Evolutionary conservation across 2,113 vertebrate species (phyloP), one percentile per base, ranked within the genome.

Genomic region (Micronycteris hirsuta): DNA sequence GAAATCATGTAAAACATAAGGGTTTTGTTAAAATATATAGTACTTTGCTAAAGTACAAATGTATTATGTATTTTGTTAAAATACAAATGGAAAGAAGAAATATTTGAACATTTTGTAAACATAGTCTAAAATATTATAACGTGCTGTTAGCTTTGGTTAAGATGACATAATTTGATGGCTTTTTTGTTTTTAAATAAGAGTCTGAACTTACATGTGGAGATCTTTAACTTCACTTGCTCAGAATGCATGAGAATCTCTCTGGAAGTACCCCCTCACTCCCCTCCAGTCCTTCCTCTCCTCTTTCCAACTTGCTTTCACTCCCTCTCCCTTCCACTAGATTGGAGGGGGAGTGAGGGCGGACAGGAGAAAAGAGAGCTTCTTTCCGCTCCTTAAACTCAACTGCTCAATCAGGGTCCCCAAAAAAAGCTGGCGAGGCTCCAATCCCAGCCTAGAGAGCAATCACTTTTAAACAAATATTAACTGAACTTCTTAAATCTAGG

Each of bases 41-140:
- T 49, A 49, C 93, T 92, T 96, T 93, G 2, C 83, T 87, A 89
- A 93, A 91, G 86, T 38, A 77, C 26, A 67, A 63, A 63, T 63
- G 28, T 45, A 45, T 73, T 73, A 24, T 58, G 26, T 61, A 67
- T 47, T 33, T 76, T 77, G 31, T 77, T 49, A 52, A 77, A 77
- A 52, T 52, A 80, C 43, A 65, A 36, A 80, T 41, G 8, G n/a
- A 82, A 91, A 86, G 15, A 91, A 82, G 9, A 95, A 93, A 93
- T 68, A 93, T 43, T 77, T 87, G 11, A 12, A 43, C 70, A 31
- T 41, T 81, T 86, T 89, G 2, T 84, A 76, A 94, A 84, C 28
- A 65, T 92, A 84, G 49, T 88, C 41, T 94, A 86, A 96, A 88
- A 58, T 86, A 78, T 7, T 83, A 89, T 31, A 52, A 92, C 93